Conservation (phyloP, 2,888 invertebrate species). For the Zaprionus lineosus region DNA sequence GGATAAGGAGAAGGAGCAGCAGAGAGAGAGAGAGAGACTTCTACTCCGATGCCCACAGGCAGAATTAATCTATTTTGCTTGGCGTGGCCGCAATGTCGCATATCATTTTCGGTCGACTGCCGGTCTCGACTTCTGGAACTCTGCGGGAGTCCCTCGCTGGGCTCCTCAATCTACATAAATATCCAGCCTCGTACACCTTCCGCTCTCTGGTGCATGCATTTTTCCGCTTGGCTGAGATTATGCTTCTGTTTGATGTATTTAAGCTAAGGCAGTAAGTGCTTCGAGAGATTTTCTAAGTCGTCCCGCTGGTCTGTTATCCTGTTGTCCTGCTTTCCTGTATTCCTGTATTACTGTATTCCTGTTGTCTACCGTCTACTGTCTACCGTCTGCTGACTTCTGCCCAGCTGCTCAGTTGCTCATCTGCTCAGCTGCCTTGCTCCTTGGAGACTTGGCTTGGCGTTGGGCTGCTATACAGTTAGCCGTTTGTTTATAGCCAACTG, state of each 20-base stretch:
- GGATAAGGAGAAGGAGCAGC: neutral
- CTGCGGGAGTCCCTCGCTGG: neutral
- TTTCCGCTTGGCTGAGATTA: conserved; percentile 69
- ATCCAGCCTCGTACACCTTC: conserved; percentile 19
- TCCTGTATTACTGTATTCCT: too few relatives aligned
- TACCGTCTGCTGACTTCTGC: too few relatives aligned
- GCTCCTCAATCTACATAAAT: conserved; percentile 30
- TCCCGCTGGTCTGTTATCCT: conserved; percentile 5
- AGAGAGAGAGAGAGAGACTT: conserved; percentile 38
- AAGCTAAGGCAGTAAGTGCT: conserved; percentile 51
- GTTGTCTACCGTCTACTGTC: too few relatives aligned
- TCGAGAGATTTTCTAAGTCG: conserved; percentile 30
- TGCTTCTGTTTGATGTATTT: conserved; percentile 73
- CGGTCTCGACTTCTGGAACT: neutral
- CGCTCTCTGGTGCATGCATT: conserved; percentile 55
- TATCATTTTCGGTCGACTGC: conserved; percentile 59
- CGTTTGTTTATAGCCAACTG: conserved; percentile 24
- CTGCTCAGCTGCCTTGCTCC: too few relatives aligned
- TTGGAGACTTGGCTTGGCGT: too few relatives aligned
- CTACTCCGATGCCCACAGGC: conserved; percentile 69
- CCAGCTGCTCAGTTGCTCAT: too few relatives aligned
- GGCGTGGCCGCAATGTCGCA: conserved; percentile 72
- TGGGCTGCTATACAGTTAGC: conserved; percentile 20
- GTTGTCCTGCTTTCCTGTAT: too few relatives aligned
- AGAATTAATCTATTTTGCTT: conserved; percentile 76